Evolutionary conservation across 2,888 invertebrate species (phyloP), one percentile per base, ranked within the genome.

Genomic region (Achlya flavicornis): DNA sequence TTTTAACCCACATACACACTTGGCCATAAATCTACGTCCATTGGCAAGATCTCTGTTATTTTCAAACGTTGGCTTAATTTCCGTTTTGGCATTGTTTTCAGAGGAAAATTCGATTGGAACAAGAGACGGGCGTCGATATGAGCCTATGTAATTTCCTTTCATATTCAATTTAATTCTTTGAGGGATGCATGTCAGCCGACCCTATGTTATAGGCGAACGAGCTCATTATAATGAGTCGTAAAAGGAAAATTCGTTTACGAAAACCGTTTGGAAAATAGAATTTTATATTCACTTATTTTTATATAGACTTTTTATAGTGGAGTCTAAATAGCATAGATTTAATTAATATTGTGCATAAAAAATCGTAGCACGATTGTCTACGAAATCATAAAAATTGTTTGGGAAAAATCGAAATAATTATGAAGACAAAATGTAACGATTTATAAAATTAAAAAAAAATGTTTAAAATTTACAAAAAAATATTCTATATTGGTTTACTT

Each of bases 61-160:
- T 87, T 88, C 85, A 84, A 83, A 87, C 85, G 87, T 89, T 79
- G 84, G 81, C 84, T 92, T 91, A 92, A 92, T 92, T 92, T 93
- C 92, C 92, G 92, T 81, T 86, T 76, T 71, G 80, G 84, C 89
- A 87, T 90, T 92, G 90, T 93, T 91, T 92, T 92, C 86, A 84
- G 81, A 85, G 86, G 83, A 86, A 87, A 85, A 88, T 89, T 90
- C 89, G 88, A 90, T 91, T 87, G 87, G 84, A 84, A 86, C 82
- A 84, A 87, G 84, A 86, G 85, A 80, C 83, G 82, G 74, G 81
- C 84, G 81, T 83, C 86, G 88, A 86, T 89, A 88, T 84, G 87
- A 84, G 83, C 86, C 84, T 84, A 80, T 83, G 87, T 91, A 89
- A 92, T 92, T 92, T 92, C 92, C 92, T 91, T 83, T 87, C 80